These are phyloP conservation scores for Motacilla alba DNA, from an alignment of 2,113 vertebrate genomes.

Conservation along the genomic window DNA sequence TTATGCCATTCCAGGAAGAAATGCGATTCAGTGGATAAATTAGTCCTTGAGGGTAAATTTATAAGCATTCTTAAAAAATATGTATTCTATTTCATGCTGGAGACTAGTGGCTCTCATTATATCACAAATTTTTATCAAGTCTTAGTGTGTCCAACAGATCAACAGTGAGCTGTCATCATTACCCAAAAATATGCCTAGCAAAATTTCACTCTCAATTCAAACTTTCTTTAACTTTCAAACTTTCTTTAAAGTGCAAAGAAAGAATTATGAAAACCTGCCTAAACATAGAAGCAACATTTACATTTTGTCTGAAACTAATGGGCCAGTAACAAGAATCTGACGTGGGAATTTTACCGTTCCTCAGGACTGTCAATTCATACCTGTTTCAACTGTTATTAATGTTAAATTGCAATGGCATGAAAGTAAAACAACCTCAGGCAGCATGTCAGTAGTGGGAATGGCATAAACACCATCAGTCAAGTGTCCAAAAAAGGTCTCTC, in stretches of 20 bases:
- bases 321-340: neutral
- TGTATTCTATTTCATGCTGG: rapidly evolving
- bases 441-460: neutral
- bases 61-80: neutral
- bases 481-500: neutral
- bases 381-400: neutral
- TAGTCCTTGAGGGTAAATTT: neutral
- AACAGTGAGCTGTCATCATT: neutral
- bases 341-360: neutral
- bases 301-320: neutral
- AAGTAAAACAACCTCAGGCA: constrained; percentile 19
- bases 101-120: neutral
- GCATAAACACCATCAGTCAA: neutral
- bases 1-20: neutral
- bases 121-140: neutral
- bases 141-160: neutral
- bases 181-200: neutral
- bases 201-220: neutral
- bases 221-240: neutral
- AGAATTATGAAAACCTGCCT: neutral
- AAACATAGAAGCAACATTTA: neutral
- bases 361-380: neutral
- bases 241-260: neutral
- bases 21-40: neutral
- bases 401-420: neutral